Percentiles rank a stretch among this genome's conserved stretches.
Evolutionary conservation across 2,797 vertebrate species (phyloP).

Genomic region (Taenioides sp.): DNA sequence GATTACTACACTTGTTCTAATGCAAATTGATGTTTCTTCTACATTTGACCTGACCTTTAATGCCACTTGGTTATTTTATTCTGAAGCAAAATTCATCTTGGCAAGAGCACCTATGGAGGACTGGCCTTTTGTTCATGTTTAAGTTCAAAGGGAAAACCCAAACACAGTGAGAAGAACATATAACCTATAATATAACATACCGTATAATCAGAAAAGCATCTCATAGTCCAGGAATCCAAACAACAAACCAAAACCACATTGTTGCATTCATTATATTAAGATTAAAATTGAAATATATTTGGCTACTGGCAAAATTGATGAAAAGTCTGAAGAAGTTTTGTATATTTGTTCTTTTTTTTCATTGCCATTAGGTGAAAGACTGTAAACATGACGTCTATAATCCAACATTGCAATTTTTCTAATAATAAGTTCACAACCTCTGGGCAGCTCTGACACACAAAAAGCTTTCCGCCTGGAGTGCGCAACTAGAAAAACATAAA

Average conservation of each 20-base stretch:
- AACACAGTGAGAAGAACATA: not conserved
- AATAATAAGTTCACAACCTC: not conserved
- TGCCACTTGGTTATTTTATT: not conserved
- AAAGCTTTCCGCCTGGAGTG: conserved; percentile 51
- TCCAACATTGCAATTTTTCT: not conserved
- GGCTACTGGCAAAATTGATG: no score
- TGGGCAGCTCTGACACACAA: conserved; percentile 12
- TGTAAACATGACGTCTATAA: not conserved
- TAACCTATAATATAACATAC: not conserved
- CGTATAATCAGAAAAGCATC: not conserved
- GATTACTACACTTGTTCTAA: not conserved
- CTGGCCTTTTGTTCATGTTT: not conserved
- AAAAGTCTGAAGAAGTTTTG: no score
- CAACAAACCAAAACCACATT: no score
- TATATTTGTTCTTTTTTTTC: not conserved
- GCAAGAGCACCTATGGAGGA: not conserved
- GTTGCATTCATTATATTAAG: no score
- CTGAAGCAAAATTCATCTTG: not conserved
- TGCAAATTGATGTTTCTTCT: not conserved
- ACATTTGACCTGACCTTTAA: not conserved
- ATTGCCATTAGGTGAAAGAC: not conserved
- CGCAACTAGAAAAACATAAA: conserved; percentile 57
- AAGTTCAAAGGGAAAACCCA: not conserved
- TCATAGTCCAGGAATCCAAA: no score
- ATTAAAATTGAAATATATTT: no score